Conservation (phyloP, 2,113 vertebrate genomes). For the Tor tambroides region DNA sequence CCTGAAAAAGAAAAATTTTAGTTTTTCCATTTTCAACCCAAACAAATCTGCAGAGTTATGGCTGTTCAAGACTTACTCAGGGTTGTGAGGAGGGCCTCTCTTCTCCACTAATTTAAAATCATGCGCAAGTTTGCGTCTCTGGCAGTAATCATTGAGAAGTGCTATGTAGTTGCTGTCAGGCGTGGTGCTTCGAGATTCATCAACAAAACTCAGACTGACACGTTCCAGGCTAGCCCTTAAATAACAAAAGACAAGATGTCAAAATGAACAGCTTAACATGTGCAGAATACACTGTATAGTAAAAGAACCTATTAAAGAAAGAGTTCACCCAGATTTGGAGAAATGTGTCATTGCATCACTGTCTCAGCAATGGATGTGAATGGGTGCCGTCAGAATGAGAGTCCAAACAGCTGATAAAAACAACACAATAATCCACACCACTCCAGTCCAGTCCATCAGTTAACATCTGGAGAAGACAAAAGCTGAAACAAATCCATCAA, state of each 20-base stretch:
- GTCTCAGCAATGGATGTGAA: too few relatives aligned
- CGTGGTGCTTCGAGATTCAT: conserved; percentile 19
- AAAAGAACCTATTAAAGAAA: too few relatives aligned
- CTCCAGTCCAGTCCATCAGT: too few relatives aligned
- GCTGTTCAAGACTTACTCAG: conserved; percentile 60
- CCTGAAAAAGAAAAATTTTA: conserved; percentile 53
- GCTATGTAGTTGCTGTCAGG: conserved; percentile 64
- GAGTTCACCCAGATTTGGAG: background rate
- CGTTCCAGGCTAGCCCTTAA: background rate
- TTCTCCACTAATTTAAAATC: conserved; percentile 41
- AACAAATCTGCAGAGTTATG: background rate
- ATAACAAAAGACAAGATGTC: background rate
- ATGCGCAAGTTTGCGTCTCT: conserved; percentile 2
- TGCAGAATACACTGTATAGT: too few relatives aligned
- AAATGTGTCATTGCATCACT: background rate
- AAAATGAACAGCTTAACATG: background rate
- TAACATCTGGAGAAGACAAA: too few relatives aligned
- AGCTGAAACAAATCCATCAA: too few relatives aligned
- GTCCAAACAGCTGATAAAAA: too few relatives aligned
- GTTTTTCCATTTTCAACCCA: background rate
- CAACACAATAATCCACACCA: too few relatives aligned
- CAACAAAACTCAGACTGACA: background rate
- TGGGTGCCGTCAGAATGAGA: background rate
- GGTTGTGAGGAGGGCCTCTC: conserved; percentile 65
- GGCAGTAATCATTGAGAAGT: conserved; percentile 63